Conservation (phyloP, 2,113 vertebrate genomes). For the Callionymus lyra region DNA sequence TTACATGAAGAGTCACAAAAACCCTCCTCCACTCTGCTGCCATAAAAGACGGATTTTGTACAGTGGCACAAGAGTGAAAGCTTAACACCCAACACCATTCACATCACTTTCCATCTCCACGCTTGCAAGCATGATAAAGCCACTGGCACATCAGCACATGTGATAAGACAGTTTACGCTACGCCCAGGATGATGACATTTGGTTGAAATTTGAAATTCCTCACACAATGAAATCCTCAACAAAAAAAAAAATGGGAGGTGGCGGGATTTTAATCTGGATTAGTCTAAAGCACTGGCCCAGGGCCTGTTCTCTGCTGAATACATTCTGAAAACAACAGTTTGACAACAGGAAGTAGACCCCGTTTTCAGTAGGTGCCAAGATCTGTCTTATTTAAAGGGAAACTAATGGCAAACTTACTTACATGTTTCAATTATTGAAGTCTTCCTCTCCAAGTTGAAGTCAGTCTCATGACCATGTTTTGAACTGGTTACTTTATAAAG, state of each 20-base stretch:
- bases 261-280: slow-evolving; percentile 62
- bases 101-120: slow-evolving; percentile 42
- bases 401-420: no score
- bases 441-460: no score
- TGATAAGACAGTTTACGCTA: slow-evolving; percentile 45
- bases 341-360: no score
- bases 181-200: slow-evolving; percentile 59
- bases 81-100: slow-evolving; percentile 24
- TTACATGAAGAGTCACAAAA: slow-evolving; percentile 24
- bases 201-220: slow-evolving; percentile 51
- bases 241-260: slow-evolving; percentile 33
- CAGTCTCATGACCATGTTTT: no score
- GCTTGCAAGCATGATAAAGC: slow-evolving; percentile 41
- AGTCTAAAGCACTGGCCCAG: slow-evolving; percentile 52
- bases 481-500: no score
- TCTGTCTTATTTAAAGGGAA: no score
- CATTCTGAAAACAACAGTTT: slow-evolving; percentile 5
- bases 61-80: slow-evolving; percentile 27
- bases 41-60: slow-evolving; percentile 35
- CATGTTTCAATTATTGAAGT: no score
- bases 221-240: slow-evolving; percentile 41
- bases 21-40: slow-evolving; percentile 23
- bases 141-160: slow-evolving; percentile 42
- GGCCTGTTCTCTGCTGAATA: slow-evolving; percentile 39
- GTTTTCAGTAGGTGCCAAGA: no score